Conservation (phyloP, 2,888 invertebrate species). For the Heteromyza rotundicornis region DNA sequence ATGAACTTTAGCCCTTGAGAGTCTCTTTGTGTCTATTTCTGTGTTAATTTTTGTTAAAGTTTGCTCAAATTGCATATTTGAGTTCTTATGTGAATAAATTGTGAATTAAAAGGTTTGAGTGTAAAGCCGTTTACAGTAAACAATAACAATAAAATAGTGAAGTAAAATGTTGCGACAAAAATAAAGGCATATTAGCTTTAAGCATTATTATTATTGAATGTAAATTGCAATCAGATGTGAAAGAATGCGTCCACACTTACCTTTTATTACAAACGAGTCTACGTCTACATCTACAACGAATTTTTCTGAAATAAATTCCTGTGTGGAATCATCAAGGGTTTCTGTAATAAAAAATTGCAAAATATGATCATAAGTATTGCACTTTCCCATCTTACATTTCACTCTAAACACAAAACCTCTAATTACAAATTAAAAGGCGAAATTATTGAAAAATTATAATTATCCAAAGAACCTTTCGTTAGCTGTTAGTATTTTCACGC, state of each 20-base stretch:
- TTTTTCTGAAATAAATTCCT: slow-evolving; percentile 20
- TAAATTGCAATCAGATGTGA: too few relatives aligned
- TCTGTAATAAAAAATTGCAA: slow-evolving; percentile 20
- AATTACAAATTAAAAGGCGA: slow-evolving; percentile 21
- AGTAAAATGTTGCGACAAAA: too few relatives aligned
- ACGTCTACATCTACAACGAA: too few relatives aligned
- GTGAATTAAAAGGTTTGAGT: slow-evolving; percentile 6
- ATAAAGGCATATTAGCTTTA: too few relatives aligned
- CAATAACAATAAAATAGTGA: too few relatives aligned
- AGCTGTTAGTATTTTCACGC: slow-evolving; percentile 29
- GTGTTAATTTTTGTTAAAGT: slow-evolving; percentile 20
- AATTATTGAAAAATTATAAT: slow-evolving; percentile 35
- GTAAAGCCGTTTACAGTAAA: too few relatives aligned
- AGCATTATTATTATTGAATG: too few relatives aligned
- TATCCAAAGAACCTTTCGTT: slow-evolving; percentile 43
- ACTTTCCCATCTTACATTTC: neutral
- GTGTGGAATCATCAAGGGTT: slow-evolving; percentile 24
- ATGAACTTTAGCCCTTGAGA: too few relatives aligned
- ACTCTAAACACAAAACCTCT: slow-evolving; percentile 8
- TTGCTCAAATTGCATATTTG: slow-evolving; percentile 54
- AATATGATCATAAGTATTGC: slow-evolving; percentile 1
- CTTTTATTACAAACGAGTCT: too few relatives aligned
- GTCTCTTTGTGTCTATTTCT: too few relatives aligned
- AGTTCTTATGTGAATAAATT: too few relatives aligned
- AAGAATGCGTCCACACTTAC: slow-evolving; percentile 33